Percentiles rank a stretch among this genome's conserved stretches.
Evolutionary conservation across 1,140 invertebrate species (phyloP).

Genomic region (Pomacea maculata): DNA sequence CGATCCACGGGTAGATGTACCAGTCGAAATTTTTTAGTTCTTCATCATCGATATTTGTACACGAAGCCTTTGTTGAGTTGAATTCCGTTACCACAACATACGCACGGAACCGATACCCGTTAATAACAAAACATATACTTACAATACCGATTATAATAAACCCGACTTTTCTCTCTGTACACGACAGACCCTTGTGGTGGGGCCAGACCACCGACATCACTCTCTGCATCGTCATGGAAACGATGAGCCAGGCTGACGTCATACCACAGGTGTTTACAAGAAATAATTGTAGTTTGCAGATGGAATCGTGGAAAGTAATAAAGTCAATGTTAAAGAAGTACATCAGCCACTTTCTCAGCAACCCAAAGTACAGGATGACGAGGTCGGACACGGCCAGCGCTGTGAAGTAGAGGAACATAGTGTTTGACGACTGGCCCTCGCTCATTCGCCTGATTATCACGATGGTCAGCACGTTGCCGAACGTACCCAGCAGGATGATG

Average conservation of each 20-base stretch:
- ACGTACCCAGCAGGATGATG: conserved; percentile 27
- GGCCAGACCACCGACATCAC: conserved; percentile 42
- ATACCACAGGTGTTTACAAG: conserved; percentile 30
- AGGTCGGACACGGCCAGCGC: conserved; percentile 39
- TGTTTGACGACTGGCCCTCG: neutral
- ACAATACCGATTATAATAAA: no score
- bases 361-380: conserved; percentile 37
- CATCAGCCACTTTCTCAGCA: conserved; percentile 40
- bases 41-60: neutral
- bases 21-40: neutral
- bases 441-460: conserved; percentile 20
- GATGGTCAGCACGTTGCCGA: conserved; percentile 32
- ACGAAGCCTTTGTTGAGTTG: neutral
- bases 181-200: conserved; percentile 29
- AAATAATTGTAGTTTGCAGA: conserved; percentile 39
- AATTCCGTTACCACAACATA: no score
- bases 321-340: conserved; percentile 36
- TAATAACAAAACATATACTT: no score
- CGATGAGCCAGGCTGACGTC: conserved; percentile 44
- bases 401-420: conserved; percentile 30
- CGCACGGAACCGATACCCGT: no score
- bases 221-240: conserved; percentile 44
- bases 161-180: conserved; percentile 9
- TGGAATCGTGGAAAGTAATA: conserved; percentile 6
- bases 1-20: conserved; percentile 10